Evolutionary conservation across 2,888 invertebrate genomes (phyloP).

Genomic region (Hemaris fuciformis): DNA sequence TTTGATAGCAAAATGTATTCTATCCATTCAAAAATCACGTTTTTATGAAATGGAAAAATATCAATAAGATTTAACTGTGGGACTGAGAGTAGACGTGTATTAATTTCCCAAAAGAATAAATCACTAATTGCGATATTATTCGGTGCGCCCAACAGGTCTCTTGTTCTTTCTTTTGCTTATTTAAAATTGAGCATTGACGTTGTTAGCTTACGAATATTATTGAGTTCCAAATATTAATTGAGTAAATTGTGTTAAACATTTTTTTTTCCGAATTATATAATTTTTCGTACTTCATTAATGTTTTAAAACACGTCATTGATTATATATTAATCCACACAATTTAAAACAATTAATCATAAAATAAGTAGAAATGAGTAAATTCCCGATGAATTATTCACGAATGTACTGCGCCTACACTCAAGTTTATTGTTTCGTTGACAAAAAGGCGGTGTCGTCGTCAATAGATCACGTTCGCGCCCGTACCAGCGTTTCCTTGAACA

Average conservation of each 20-base stretch:
- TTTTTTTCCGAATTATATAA: no score
- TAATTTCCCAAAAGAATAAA: slow-evolving; percentile 10
- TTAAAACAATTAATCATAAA: no score
- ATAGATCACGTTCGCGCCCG: slow-evolving; percentile 54
- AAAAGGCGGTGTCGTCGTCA: slow-evolving; percentile 51
- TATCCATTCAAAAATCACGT: background rate
- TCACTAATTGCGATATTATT: slow-evolving; percentile 7
- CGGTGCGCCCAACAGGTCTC: background rate
- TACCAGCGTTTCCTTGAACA: slow-evolving; percentile 29
- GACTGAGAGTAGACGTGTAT: background rate
- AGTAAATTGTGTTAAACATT: no score
- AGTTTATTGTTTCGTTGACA: slow-evolving; percentile 58
- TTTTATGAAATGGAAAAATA: background rate
- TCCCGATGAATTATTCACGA: slow-evolving; percentile 37
- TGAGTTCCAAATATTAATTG: no score
- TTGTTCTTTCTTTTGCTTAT: background rate
- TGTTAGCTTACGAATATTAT: background rate
- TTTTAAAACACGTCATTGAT: no score
- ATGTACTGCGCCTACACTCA: slow-evolving; percentile 51
- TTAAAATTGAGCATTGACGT: background rate
- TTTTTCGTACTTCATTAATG: no score
- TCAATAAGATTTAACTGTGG: slow-evolving; percentile 1
- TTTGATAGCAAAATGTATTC: background rate
- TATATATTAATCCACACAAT: no score
- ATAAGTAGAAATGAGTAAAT: background rate